Percentiles rank a stretch among this genome's conserved stretches.
These are phyloP conservation scores for Mylabris sibirica DNA, from an alignment of 2,888 invertebrate species.

Conservation along the genomic window DNA sequence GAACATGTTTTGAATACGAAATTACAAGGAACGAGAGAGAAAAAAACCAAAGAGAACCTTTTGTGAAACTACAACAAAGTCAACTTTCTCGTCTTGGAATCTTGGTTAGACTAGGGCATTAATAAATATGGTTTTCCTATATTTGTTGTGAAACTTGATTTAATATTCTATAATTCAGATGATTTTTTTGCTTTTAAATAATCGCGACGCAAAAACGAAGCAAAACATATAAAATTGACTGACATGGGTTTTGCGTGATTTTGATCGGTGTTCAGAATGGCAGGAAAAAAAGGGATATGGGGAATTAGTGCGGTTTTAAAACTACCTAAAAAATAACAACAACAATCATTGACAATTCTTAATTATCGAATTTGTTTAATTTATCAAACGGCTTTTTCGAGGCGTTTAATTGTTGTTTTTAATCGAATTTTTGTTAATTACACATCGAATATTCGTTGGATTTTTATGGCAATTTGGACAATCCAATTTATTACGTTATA, in stretches of 20 bases:
- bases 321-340: background rate
- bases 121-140: background rate
- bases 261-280: background rate
- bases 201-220: background rate
- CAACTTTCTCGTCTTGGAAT: constrained; percentile 11
- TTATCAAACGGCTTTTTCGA: background rate
- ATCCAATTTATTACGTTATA: background rate
- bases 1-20: constrained; percentile 6
- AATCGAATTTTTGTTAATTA: background rate
- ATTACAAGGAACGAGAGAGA: background rate
- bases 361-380: background rate
- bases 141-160: constrained; percentile 1
- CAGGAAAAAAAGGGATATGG: background rate
- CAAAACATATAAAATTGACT: background rate
- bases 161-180: background rate
- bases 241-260: background rate
- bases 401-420: no score
- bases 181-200: background rate
- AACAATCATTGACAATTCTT: background rate
- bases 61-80: constrained; percentile 9
- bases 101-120: background rate
- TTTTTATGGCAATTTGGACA: background rate
- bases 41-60: background rate
- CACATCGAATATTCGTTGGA: background rate
- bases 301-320: background rate